These are phyloP conservation scores for Trachymyrmex cornetzi DNA, from an alignment of 1,140 invertebrate genomes.

Conservation along the genomic window DNA sequence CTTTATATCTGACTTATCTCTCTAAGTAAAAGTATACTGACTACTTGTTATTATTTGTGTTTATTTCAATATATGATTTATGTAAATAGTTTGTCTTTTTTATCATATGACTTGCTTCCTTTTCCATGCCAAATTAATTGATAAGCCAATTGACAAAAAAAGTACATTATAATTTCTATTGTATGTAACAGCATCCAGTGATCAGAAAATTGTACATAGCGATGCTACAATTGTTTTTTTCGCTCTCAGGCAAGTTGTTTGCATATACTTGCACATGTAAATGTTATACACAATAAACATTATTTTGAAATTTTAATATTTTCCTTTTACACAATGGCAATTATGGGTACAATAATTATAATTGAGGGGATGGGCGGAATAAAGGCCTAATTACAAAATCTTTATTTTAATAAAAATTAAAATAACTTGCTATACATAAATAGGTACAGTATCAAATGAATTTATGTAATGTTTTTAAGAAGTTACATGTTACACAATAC, in stretches of 20 bases:
- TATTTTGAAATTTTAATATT: not conserved
- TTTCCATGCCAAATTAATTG: not conserved
- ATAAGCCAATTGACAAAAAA: not conserved
- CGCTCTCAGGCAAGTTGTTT: slow-evolving; percentile 33
- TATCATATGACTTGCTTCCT: not conserved
- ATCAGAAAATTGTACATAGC: slow-evolving; percentile 36
- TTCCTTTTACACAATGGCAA: not conserved
- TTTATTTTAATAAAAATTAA: too few species aligned
- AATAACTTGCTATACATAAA: too few species aligned
- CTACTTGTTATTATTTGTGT: not conserved
- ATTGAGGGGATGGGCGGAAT: not conserved
- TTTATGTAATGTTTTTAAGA: too few species aligned
- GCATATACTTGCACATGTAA: not conserved
- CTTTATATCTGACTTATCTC: not conserved
- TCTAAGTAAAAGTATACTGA: not conserved
- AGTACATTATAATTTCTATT: not conserved
- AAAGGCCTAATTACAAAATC: too few species aligned
- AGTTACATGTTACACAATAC: too few species aligned
- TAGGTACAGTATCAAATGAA: too few species aligned
- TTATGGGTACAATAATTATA: not conserved
- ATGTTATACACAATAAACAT: not conserved
- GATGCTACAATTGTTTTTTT: slow-evolving; percentile 30
- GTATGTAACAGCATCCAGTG: not conserved
- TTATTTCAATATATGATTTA: slow-evolving; percentile 4
- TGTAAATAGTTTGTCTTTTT: not conserved